phyloP scores from a whole-genome alignment of 2,797 vertebrate genomes.

The Fistularia tabacaria region DNA sequence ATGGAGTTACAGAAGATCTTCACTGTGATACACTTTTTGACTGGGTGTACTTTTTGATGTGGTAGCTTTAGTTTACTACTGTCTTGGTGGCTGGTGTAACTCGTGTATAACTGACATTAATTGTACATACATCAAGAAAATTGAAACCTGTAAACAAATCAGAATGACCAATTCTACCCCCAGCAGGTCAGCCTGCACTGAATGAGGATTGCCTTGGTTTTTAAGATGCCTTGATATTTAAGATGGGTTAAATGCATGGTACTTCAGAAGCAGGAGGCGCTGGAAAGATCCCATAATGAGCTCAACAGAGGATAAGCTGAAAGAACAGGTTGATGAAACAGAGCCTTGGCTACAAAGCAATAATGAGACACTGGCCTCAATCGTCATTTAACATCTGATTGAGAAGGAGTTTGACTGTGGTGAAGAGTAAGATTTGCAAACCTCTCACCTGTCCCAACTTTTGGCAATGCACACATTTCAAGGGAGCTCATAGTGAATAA shows the following conservation, averaged over 20 bases:
- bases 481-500: too few species aligned
- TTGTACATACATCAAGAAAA: too few species aligned
- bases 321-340: constrained; percentile 45
- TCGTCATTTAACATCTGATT: constrained; percentile 50
- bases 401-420: neutral
- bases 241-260: neutral
- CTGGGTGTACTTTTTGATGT: too few species aligned
- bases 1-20: too few species aligned
- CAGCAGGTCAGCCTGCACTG: too few species aligned
- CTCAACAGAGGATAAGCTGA: constrained; percentile 61
- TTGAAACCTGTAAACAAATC: too few species aligned
- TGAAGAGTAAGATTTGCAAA: neutral
- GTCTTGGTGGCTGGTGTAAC: too few species aligned
- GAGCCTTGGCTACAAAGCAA: constrained; percentile 33
- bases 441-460: neutral
- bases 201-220: too few species aligned
- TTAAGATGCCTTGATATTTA: neutral
- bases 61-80: too few species aligned
- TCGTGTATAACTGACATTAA: too few species aligned
- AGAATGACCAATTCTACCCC: too few species aligned
- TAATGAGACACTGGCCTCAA: constrained; percentile 33
- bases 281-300: constrained; percentile 64
- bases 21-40: too few species aligned
- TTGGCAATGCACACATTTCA: neutral
- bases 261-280: constrained; percentile 6